Evolutionary conservation across 2,888 invertebrate genomes (phyloP).

Genomic region (Germaria angustata): DNA sequence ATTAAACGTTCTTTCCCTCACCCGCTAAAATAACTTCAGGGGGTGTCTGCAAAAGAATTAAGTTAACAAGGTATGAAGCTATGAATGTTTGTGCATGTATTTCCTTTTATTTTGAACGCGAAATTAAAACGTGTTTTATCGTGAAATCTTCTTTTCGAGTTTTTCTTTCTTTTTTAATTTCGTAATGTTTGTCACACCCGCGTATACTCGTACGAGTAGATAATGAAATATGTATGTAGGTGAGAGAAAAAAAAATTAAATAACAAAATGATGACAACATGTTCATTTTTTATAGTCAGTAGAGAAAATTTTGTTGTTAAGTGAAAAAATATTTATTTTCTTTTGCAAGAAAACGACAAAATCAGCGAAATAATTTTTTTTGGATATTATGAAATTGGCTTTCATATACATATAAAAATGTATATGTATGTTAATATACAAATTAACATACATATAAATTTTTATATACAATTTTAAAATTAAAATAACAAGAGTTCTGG

Average conservation of each 20-base stretch:
- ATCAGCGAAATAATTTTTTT: no score
- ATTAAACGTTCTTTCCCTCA: slow-evolving; percentile 1
- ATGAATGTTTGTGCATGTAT: slow-evolving; percentile 32
- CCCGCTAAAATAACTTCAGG: slow-evolving; percentile 5
- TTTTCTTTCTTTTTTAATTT: slow-evolving; percentile 51
- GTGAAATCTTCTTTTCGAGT: slow-evolving; percentile 71
- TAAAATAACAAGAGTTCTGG: no score
- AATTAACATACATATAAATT: no score
- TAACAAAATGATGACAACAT: background rate
- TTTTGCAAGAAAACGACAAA: no score
- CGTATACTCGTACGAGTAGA: background rate
- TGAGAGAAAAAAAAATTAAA: background rate
- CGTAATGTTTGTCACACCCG: slow-evolving; percentile 57
- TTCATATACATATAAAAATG: no score
- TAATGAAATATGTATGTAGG: slow-evolving; percentile 17
- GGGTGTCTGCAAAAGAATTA: slow-evolving; percentile 27
- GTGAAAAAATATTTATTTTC: background rate
- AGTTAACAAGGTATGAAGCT: background rate
- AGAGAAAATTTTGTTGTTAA: no score
- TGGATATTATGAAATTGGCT: no score
- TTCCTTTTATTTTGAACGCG: slow-evolving; percentile 63
- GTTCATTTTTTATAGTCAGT: background rate
- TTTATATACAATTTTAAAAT: no score
- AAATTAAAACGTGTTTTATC: slow-evolving; percentile 79
- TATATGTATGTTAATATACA: no score